Base-by-base conservation (phyloP, 2,113 vertebrate species). In the Salvelinus sp. region DNA sequence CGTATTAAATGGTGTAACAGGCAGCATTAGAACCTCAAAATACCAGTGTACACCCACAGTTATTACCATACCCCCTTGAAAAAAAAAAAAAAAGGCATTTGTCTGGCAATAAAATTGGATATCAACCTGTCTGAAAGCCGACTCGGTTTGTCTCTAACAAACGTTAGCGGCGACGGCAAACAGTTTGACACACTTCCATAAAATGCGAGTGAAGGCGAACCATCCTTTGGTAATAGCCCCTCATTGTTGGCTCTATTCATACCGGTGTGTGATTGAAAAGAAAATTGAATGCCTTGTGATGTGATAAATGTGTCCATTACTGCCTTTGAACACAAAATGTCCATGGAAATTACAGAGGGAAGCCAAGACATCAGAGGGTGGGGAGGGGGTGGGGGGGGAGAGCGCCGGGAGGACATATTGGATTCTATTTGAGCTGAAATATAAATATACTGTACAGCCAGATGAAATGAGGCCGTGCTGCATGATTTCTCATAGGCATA, bases 271-370 rank as follows among this genome's bases (percentile, higher is more conserved):
- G 96, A 97, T 96, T 97, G 96, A 97, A 97, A 96, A 96, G 96
- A 96, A 97, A 96, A 98, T 97, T 96, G 96, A 97, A 95, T 95
- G 95, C 93, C 94, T 94, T 96, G 96, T 96, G 96, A 98, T 96
- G 95, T 97, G 96, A 96, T 96, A 95, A 98, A 98, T 96, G 94
- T 95, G 93, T 96, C 96, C 95, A 97, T 97, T 97, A 96, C 96
- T 94, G 93, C 94, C 93, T 97, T 96, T 97, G 95, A 95, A 96
- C 95, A 97, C 95, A 97, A 96, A 97, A 96, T 96, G 96, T 96
- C 95, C 91, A 92, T 94, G 96, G 93, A 97, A 97, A 97, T 97
- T 95, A 97, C 95, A 95, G 96, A 93, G 95, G 95, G 95, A 95
- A 95, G 93, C 94, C 93, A 93, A 75, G 81, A 79, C 87, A 84